Percentiles rank a stretch among this genome's conserved stretches.
Conservation (phyloP, 2,888 invertebrate species). For the Stenodera caucasica region DNA sequence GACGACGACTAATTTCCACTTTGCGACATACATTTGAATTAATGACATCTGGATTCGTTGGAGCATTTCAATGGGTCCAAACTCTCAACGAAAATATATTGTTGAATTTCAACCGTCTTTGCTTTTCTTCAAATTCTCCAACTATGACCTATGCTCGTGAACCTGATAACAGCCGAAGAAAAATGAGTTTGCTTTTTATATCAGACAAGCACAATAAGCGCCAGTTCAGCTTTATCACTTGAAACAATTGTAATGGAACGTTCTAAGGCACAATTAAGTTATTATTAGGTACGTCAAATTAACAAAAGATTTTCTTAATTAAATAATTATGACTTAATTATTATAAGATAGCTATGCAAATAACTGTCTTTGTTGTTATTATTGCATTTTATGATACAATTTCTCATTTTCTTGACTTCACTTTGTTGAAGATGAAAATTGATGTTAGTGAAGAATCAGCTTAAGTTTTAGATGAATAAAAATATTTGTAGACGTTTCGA, state of each 20-base stretch:
- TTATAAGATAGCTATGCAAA: background rate
- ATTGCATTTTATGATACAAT: too few relatives aligned
- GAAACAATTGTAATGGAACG: background rate
- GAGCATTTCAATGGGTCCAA: background rate
- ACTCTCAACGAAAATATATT: background rate
- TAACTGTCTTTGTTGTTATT: background rate
- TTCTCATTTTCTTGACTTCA: too few relatives aligned
- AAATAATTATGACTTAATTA: background rate
- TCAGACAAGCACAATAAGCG: background rate
- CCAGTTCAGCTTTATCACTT: background rate
- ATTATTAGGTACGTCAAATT: background rate
- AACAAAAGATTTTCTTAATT: background rate
- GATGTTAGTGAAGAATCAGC: background rate
- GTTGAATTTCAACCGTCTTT: background rate
- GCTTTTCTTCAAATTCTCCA: background rate
- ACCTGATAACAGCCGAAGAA: background rate
- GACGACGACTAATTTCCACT: conserved; percentile 29
- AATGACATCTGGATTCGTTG: conserved; percentile 15
- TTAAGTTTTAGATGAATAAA: background rate
- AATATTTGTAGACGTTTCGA: background rate
- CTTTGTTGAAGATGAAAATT: too few relatives aligned
- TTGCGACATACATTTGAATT: conserved; percentile 30
- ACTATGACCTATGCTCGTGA: background rate
- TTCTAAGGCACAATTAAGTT: too few relatives aligned
- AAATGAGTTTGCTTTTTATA: conserved; percentile 2